Evolutionary conservation across 2,888 invertebrate species (phyloP), one percentile per base, ranked within the genome.

Genomic region (Campopleginae sp.): DNA sequence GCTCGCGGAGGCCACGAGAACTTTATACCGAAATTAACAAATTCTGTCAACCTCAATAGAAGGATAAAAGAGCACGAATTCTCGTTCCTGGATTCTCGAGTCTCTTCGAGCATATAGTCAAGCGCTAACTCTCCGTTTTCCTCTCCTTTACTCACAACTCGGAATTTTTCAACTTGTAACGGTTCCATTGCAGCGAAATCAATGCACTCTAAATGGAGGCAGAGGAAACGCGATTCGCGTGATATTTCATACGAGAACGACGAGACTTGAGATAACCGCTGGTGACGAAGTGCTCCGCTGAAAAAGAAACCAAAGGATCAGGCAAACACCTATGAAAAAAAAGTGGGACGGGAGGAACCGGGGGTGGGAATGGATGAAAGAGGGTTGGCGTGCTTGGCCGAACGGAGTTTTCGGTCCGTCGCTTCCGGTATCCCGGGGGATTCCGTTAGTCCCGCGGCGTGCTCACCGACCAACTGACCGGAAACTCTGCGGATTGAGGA

Each of bases 391-490:
- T 46, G 48, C 27, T 77, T 19, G 74, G 48, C 31, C 65, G 65
- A 65, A 42, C 65, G 61, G 72, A 82, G 87, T 89, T 91, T 89
- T 90, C 91, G 91, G 90, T 91, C 88, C 89, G 91, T 90, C 91
- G 92, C 92, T 90, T 90, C 88, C 88, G 87, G 88, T 90, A 88
- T 90, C 89, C 89, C 84, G 79, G 75, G 89, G 89, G 90, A 91
- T 90, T 90, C 87, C 87, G 88, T 86, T 87, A 87, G 87, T 87
- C 85, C 87, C 87, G 76, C 80, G 63, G 33, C 70, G 86, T 86
- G 89, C 88, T 89, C 89, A 87, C 88, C 87, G 88, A 84, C 88
- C 90, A 91, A 90, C 91, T 91, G 91, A 91, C 92, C 92, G 90
- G 90, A 92, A 92, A 92, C 88, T 89, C 86, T 85, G 87, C 82